Evolutionary conservation across 2,113 vertebrate genomes (phyloP).

Genomic region (cattle (Bos taurus)): DNA sequence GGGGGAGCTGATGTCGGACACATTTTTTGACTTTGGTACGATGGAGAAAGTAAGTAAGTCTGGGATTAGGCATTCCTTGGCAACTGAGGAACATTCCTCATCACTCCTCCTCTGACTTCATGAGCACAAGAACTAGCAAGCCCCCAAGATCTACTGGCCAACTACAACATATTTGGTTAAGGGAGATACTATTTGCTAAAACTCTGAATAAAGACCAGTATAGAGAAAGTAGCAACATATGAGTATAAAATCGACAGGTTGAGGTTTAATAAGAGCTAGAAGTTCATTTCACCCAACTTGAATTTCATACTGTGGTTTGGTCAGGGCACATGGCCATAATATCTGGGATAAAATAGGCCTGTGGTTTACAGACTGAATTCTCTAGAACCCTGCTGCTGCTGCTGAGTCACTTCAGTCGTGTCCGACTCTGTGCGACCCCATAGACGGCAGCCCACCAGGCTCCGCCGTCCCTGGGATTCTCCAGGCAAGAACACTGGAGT

Average conservation of each 20-base stretch:
- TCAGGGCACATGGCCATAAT: not conserved
- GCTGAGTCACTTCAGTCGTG: no score
- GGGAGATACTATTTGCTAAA: not conserved
- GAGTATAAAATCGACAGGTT: not conserved
- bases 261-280: not conserved
- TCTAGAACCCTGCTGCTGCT: not conserved
- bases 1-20: not conserved
- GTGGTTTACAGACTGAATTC: not conserved
- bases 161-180: not conserved
- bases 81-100: not conserved
- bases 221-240: not conserved
- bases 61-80: not conserved
- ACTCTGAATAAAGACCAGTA: not conserved
- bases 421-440: no score
- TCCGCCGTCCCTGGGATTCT: no score
- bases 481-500: no score
- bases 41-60: not conserved
- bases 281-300: not conserved
- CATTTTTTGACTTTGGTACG: not conserved
- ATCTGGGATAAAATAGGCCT: not conserved
- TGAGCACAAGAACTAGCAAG: not conserved
- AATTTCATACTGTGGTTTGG: not conserved
- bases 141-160: not conserved
- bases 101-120: not conserved
- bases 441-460: no score